Evolutionary conservation across 2,797 vertebrate species (phyloP).

Genomic region (Notolabrus celidotus): DNA sequence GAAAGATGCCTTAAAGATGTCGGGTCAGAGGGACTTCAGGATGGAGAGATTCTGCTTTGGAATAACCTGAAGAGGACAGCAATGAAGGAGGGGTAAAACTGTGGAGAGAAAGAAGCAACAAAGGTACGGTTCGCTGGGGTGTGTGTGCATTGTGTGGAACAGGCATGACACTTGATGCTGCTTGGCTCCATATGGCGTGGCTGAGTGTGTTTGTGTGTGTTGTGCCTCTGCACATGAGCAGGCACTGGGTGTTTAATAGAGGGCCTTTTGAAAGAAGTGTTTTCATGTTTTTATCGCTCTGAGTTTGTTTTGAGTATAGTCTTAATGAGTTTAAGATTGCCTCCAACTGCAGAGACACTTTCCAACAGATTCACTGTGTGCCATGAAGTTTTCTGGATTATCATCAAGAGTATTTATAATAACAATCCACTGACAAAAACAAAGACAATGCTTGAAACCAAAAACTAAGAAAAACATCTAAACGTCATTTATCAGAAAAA

Average conservation of each 20-base stretch:
- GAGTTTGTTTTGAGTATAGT: too few relatives aligned
- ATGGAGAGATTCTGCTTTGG: constrained; percentile 77
- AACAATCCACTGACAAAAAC: too few relatives aligned
- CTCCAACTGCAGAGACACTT: too few relatives aligned
- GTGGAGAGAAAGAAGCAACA: constrained; percentile 55
- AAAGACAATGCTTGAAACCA: too few relatives aligned
- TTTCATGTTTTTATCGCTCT: background rate
- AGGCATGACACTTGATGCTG: constrained; percentile 85
- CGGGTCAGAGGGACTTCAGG: constrained; percentile 34
- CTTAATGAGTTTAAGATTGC: background rate
- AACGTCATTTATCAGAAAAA: too few relatives aligned
- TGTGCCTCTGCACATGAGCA: background rate
- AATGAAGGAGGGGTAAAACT: constrained; percentile 51
- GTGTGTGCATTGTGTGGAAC: constrained; percentile 57
- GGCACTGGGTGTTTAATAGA: constrained; percentile 1
- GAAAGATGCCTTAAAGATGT: constrained; percentile 66
- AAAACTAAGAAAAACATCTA: too few relatives aligned
- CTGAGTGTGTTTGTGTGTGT: constrained; percentile 34
- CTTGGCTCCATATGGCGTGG: constrained; percentile 79
- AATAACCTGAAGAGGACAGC: constrained; percentile 74
- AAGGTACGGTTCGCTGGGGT: constrained; percentile 60
- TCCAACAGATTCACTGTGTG: too few relatives aligned
- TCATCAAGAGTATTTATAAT: too few relatives aligned
- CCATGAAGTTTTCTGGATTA: too few relatives aligned
- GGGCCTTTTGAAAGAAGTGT: background rate